Base-by-base conservation (phyloP, 1,140 invertebrate species). In the Apolygus lucorum region DNA sequence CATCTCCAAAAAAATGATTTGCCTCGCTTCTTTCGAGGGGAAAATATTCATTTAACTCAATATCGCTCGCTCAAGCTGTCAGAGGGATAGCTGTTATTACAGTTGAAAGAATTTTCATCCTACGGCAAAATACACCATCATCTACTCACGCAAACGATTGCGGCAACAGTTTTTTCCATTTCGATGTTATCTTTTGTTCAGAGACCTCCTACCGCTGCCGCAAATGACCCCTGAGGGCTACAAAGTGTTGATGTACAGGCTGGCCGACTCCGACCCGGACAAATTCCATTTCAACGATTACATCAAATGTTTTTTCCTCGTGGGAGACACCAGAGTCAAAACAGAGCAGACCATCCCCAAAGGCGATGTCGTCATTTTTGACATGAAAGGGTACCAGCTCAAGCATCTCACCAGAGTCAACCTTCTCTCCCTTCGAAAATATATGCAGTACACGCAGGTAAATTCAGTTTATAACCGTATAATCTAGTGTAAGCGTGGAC, bases 211-310 rank as follows among this genome's bases (percentile, higher is more conserved):
- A 2, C 73, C 75, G n/a, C 69, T 75, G 21, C 74, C 75, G 1
- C 82, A 84, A 74, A 76, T 79, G 59, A 86, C 85, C 0, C 74
- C 80, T 24, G 85, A 86, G 75, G 85, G 85, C 0, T 84, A 84
- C 77, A 80, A 83, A 74, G 80, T 86, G 1, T 78, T 86, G 11
- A 73, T 86, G 22, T 86, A 85, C 76, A 78, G 82, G 2, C 76
- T 86, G 11, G 76, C 81, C 1, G 84, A 86, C 71, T 78, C 79
- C 24, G 84, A 87, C 75, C 83, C 84, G 49, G 84, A 83, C 63
- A 85, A 85, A 73, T 77, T 86, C 72, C 80, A 83, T 74, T 74
- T 73, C 69, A 67, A 71, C 69, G 74, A 74, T 59, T 74, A 74
- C 52, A 63, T 73, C 2, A 76, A 75, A 63, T 70, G 72, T 24